Base-by-base conservation (phyloP, 1,140 invertebrate species). In the Acromyrmex echinatior region DNA sequence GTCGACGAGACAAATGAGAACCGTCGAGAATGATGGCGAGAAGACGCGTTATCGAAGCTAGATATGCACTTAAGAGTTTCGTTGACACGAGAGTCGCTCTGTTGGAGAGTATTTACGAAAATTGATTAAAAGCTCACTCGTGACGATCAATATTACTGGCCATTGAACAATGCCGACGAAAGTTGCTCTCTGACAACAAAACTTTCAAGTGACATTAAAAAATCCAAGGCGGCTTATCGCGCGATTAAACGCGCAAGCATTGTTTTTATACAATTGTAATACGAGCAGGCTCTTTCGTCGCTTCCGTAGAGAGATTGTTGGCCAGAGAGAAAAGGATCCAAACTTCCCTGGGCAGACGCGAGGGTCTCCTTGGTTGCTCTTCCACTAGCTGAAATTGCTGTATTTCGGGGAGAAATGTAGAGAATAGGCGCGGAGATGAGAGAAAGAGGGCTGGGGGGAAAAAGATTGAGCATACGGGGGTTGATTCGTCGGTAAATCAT, bases 331-430 rank as follows among this genome's bases (percentile, higher is more conserved):
- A 31, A 35, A 25, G n/a, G n/a, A 14, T 84, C 80, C 70, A 35
- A 84, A 21, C 51, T 84, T 39, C 39, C 25, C 80, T 14, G 80
- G 35, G 25, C 0, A 73, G 35, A 14, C 39, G 28, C 25, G 9
- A 45, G n/a, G n/a, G 31, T 28, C 39, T 62, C 39, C 39, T 62
- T 10, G 14, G 39, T 84, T n/a, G 56, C 21, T 63, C 85, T 74
- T 84, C 86, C 12, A 63, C 45, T 51, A 88, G 88, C 89, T 91
- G 88, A 92, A 92, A 92, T 87, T 78, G n/a, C 35, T 82, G 25
- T 63, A 79, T 70, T 73, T 85, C 21, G 84, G 80, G 58, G 49
- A 79, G 65, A 86, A 80, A 70, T 51, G 62, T 58, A 79, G 62
- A 86, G 28, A 80, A 45, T 66, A 70, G 66, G 63, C 53, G 65